These are phyloP conservation scores for Drosophila paramelanica DNA, from an alignment of 2,888 invertebrate species.

Conservation along the genomic window DNA sequence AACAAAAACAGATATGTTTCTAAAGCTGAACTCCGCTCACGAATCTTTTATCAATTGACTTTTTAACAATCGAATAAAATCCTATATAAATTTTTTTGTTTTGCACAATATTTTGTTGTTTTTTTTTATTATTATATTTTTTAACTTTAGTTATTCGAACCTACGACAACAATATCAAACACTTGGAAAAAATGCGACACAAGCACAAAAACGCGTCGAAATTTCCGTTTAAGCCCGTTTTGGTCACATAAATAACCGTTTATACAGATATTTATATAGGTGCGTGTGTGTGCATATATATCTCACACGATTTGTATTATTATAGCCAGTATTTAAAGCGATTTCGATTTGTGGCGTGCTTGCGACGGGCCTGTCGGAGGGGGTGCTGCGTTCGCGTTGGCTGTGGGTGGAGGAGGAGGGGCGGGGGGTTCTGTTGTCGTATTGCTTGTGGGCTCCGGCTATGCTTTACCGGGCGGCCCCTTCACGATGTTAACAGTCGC, in stretches of 20 bases:
- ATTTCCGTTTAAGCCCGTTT: neutral
- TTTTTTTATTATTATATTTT: neutral
- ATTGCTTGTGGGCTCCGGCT: constrained; percentile 11
- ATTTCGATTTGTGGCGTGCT: neutral
- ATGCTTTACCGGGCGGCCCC: constrained; percentile 11
- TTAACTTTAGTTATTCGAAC: constrained; percentile 22
- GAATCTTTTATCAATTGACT: neutral
- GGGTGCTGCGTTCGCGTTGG: no score
- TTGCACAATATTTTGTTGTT: neutral
- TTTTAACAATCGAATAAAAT: no score
- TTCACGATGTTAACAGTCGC: constrained; percentile 22
- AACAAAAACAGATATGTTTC: constrained; percentile 20
- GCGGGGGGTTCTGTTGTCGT: constrained; percentile 7
- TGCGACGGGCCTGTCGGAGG: neutral
- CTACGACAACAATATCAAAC: constrained; percentile 40
- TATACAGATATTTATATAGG: neutral
- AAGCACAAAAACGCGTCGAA: constrained; percentile 6
- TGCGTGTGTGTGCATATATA: constrained; percentile 3
- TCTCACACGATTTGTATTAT: constrained; percentile 7
- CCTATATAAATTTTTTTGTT: no score
- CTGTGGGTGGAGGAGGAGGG: neutral
- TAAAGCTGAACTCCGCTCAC: no score
- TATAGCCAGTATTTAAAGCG: constrained; percentile 8
- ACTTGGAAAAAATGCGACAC: constrained; percentile 24
- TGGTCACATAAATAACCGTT: neutral